Conservation (phyloP, 2,888 invertebrate species). For the Hyppa rectilinea region DNA sequence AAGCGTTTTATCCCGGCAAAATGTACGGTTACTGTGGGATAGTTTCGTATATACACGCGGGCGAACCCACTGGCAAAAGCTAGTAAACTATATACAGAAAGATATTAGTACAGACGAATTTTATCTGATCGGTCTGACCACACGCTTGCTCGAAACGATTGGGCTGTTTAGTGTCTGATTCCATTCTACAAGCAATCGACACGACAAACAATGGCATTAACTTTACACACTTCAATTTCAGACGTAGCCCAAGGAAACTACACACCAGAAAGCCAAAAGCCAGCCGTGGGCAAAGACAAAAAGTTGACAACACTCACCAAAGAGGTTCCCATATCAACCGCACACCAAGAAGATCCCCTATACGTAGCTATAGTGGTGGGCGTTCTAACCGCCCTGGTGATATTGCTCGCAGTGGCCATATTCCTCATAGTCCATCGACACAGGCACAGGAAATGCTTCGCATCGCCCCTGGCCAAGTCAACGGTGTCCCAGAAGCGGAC, state of each 20-base stretch:
- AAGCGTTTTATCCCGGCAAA: too few relatives aligned
- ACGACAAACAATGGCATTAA: neutral
- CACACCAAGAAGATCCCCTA: conserved; percentile 93
- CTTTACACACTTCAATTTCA: conserved; percentile 65
- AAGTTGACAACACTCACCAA: conserved; percentile 85
- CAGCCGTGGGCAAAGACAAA: conserved; percentile 87
- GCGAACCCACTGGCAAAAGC: too few relatives aligned
- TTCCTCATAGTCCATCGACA: conserved; percentile 93
- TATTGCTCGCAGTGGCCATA: conserved; percentile 93
- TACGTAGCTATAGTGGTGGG: conserved; percentile 95
- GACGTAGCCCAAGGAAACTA: conserved; percentile 94
- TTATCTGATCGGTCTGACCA: neutral
- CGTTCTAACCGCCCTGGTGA: conserved; percentile 93
- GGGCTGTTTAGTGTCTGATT: neutral
- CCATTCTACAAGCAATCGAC: neutral
- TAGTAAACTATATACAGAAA: too few relatives aligned
- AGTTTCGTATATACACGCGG: too few relatives aligned
- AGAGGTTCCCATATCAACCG: conserved; percentile 92
- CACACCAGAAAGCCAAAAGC: conserved; percentile 92
- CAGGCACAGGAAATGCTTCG: conserved; percentile 93
- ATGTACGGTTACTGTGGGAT: too few relatives aligned
- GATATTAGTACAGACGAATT: neutral
- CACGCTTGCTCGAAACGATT: neutral
- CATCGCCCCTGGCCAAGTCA: conserved; percentile 92
- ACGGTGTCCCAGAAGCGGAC: conserved; percentile 84